phyloP scores from a whole-genome alignment of 2,113 vertebrate genomes.

The Ceyx cyanopectus region DNA sequence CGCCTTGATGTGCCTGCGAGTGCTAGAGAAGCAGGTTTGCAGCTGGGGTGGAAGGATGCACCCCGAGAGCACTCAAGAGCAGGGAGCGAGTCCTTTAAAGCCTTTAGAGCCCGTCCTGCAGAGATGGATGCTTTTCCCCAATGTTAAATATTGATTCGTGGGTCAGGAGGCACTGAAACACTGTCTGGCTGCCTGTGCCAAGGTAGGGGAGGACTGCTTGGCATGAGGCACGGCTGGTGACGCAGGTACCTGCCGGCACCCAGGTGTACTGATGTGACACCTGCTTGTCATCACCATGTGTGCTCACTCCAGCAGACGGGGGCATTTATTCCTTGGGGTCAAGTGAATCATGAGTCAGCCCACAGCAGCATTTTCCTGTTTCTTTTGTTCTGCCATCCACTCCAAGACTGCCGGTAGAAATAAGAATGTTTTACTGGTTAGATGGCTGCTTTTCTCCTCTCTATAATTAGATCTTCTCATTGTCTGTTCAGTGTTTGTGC shows the following conservation, averaged over 20 bases:
- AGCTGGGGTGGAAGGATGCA: not conserved
- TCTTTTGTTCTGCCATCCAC: not conserved
- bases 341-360: not conserved
- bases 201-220: not conserved
- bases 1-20: not conserved
- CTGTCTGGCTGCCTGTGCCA: not conserved
- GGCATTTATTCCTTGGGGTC: not conserved
- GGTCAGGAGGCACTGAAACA: not conserved
- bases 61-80: not conserved
- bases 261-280: not conserved
- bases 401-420: not conserved
- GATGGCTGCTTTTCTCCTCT: not conserved
- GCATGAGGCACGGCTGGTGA: not conserved
- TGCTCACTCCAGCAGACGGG: accelerated
- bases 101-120: not conserved
- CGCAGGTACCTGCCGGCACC: not conserved
- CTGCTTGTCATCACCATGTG: not conserved
- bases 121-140: not conserved
- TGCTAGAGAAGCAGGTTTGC: not conserved
- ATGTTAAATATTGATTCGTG: accelerated
- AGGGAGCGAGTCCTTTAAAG: not conserved
- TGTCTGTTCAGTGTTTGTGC: not conserved
- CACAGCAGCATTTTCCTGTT: not conserved
- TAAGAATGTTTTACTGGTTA: not conserved
- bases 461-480: slow-evolving; percentile 38